Percentiles rank a stretch among this genome's conserved stretches.
Evolutionary conservation across 2,113 vertebrate genomes (phyloP).

Genomic region (Chaetorhynchus papuensis): DNA sequence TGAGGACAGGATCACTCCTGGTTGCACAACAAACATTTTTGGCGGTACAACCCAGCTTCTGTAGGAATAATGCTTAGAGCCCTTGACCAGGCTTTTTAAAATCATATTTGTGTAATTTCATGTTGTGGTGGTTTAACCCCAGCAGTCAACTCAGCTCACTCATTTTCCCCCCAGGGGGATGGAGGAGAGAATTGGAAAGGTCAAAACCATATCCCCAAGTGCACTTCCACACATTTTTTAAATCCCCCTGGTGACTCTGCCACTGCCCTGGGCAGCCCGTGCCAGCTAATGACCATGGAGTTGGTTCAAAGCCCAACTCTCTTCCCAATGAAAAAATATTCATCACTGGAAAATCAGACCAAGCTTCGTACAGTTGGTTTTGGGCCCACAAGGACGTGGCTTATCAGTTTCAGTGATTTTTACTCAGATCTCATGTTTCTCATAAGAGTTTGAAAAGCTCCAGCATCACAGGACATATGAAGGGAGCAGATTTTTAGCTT

Average conservation of each 20-base stretch:
- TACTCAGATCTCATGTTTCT: neutral
- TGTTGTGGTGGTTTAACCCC: neutral
- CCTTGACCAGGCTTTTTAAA: neutral
- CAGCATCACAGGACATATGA: neutral
- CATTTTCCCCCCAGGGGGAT: rapidly evolving
- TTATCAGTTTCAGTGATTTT: neutral
- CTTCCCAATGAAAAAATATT: neutral
- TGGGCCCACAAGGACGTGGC: neutral
- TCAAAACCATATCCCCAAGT: neutral
- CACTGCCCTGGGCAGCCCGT: neutral
- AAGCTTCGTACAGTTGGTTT: neutral
- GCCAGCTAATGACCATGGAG: neutral
- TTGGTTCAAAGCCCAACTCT: neutral
- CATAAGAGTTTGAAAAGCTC: neutral
- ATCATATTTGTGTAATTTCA: neutral
- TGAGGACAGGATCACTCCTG: neutral
- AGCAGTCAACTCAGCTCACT: neutral
- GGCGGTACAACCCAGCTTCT: neutral
- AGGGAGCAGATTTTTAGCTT: neutral
- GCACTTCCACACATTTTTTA: neutral
- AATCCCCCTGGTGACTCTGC: neutral
- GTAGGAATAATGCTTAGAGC: neutral
- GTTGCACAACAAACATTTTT: neutral
- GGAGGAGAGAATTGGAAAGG: neutral
- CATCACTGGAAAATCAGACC: neutral